Evolutionary conservation across 2,797 vertebrate genomes (phyloP), one percentile per base, ranked within the genome.

Genomic region (Dendrocincla tyrannina): DNA sequence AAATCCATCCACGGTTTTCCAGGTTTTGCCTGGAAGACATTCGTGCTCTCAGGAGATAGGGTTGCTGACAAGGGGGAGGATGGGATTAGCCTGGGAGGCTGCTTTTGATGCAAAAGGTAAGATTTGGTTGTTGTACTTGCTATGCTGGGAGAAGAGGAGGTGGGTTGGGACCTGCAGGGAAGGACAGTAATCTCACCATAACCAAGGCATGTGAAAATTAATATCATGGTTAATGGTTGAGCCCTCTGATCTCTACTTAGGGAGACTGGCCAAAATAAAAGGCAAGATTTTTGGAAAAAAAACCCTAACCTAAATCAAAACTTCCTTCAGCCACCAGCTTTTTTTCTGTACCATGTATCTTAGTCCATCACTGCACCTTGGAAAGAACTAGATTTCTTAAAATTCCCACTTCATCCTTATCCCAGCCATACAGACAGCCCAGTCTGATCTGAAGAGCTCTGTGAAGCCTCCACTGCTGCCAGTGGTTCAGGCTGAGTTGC

Each of bases 401-500:
- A 87, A 89, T 56, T 56, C 22, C 23, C 10, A 11, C 22, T 60
- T 68, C 18, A 5, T 39, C 41, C 27, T 70, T 53, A 37, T 41
- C n/a, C 5, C 35, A 62, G 42, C 56, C 47, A 5, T 23, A 17
- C 2, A 39, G 42, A 17, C 1, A 4, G 6, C 5, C 17, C 0
- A 58, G 25, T 17, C 37, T 66, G 23, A 35, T 3, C n/a, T 60
- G 27, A 75, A 52, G 35, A 22, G 24, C 27, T 33, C 70, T 13
- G 30, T 27, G 23, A 58, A 27, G 11, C 25, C 42, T 62, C 35
- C 15, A 5, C 11, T 37, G 12, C 35, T 56, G 28, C 44, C 9
- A 17, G 6, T 0, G 0, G 10, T 1, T 85, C 52, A 78, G n/a
- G 25, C 9, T 27, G 35, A 75, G 53, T 12, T n/a, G 35, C 14